Base-by-base conservation (phyloP, 1,140 invertebrate species). In the Scaptomyza graminum region DNA sequence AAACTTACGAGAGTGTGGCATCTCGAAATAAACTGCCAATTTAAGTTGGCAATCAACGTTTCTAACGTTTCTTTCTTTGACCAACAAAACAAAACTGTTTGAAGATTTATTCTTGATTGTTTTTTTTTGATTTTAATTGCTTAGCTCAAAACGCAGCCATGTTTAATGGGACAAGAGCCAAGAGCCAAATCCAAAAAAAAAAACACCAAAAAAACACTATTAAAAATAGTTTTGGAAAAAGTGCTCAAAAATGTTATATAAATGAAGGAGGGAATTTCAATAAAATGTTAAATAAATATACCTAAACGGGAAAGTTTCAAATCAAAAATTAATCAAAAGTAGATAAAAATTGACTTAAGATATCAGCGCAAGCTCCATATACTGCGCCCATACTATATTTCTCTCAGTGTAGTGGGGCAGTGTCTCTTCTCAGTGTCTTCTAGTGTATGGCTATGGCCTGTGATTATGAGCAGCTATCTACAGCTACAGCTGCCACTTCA, bases 111-210 rank as follows among this genome's bases (percentile, higher is more conserved):
- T 66, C 62, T 65, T 47, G 28, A 6, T 31, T 5, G 28, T 47
- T 56, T 31, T 56, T 31, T 44, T 66, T 54, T 68, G 52, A 22
- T 22, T 22, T 22, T 76, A 73, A 76, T 76, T 76, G 57, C 74
- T 67, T 44, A 64, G 70, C 57, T 69, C 47, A 63, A 63, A 34
- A 67, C 74, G 62, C 52, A 67, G 74, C 69, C 74, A 76, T 68
- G 63, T 73, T 73, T 76, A 76, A 76, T 76, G 74, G 73, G 62
- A 41, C 31, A 9, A 34, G 7, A 34, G 31, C 31, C 39, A 37
- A 39, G 9, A 56, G 9, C 37, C 39, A 41, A 13, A 54, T 50
- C 43, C 49, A 8, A 8, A 2, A 56, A 22, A 18, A n/a, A n/a
- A n/a, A n/a, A n/a, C n/a, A n/a, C n/a, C n/a, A n/a, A n/a, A n/a